phyloP scores from a whole-genome alignment of 92 coral and sea anemone species.

The Epizoanthus stellaris region DNA sequence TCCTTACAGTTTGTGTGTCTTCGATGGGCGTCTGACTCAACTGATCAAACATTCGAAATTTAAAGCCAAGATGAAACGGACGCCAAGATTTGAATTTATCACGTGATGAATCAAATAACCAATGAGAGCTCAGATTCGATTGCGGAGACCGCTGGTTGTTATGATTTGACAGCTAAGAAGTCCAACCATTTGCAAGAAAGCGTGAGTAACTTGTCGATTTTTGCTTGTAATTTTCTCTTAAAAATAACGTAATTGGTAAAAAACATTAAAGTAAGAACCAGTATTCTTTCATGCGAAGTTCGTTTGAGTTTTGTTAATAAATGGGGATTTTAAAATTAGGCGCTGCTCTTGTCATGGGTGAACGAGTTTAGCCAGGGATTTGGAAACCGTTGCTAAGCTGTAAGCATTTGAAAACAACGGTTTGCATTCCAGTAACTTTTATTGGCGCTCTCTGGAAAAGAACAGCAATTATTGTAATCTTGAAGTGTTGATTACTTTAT shows the following conservation, averaged over 20 bases:
- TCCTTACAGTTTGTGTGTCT: background rate
- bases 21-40: conserved; percentile 19
- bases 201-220: background rate
- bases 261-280: background rate
- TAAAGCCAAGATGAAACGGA: background rate
- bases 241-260: background rate
- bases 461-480: background rate
- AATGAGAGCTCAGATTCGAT: conserved; percentile 36
- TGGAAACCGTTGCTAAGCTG: conserved; percentile 37
- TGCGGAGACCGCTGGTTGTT: conserved; percentile 28
- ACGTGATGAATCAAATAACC: conserved; percentile 39
- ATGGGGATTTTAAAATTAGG: background rate
- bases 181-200: background rate
- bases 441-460: background rate
- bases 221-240: background rate
- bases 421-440: background rate
- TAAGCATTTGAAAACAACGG: conserved; percentile 56
- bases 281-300: background rate
- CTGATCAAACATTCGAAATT: conserved; percentile 40
- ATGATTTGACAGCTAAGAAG: background rate
- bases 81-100: conserved; percentile 50
- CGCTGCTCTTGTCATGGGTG: conserved; percentile 31
- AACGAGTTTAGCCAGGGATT: background rate
- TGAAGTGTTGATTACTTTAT: conserved; percentile 13
- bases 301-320: background rate